Evolutionary conservation across 2,888 invertebrate genomes (phyloP), one percentile per base, ranked within the genome.

Genomic region (Alentia gelatinosa): DNA sequence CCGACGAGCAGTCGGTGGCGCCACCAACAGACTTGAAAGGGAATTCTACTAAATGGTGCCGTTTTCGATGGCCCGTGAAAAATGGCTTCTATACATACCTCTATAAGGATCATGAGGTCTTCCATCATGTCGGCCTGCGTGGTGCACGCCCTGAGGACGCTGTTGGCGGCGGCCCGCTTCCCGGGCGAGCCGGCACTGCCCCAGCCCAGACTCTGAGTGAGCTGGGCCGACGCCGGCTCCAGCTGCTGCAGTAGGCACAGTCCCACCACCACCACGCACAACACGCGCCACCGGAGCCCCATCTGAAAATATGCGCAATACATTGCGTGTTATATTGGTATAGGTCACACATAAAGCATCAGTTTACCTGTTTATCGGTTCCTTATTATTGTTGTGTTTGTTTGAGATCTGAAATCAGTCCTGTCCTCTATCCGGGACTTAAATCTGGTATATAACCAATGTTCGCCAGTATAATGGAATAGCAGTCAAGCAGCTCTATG

Each of bases 141-240:
- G 86, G 86, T 86, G 86, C 86, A 86, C 30, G 86, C 86, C 33
- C 50, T 9, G 26, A 42, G 47, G 19, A 86, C n/a, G 26, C 26
- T 47, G 42, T 86, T 86, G 86, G 42, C 33, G 1, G 91, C 19
- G 3, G 91, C 37, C 40, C 92, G 47, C 63, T 92, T 92, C 26
- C 92, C 92, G 30, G 90, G 91, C 3, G 91, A 90, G 26, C 92
- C 92, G 26, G 91, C 92, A 83, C 92, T 92, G 9, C 92, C 92
- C 92, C 92, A 92, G 39, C 92, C 92, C 63, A 92, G 86, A 42
- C 63, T 89, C 74, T 92, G 92, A 19, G 92, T 92, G 83, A 92
- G 91, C 84, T 92, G 92, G 37, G 30, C 56, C 23, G 89, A 89
- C n/a, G 37, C 23, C 12, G 89, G 89, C 39, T 26, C 33, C 35